Evolutionary conservation across 2,113 vertebrate species (phyloP).

Genomic region (Prietella phreatophila): DNA sequence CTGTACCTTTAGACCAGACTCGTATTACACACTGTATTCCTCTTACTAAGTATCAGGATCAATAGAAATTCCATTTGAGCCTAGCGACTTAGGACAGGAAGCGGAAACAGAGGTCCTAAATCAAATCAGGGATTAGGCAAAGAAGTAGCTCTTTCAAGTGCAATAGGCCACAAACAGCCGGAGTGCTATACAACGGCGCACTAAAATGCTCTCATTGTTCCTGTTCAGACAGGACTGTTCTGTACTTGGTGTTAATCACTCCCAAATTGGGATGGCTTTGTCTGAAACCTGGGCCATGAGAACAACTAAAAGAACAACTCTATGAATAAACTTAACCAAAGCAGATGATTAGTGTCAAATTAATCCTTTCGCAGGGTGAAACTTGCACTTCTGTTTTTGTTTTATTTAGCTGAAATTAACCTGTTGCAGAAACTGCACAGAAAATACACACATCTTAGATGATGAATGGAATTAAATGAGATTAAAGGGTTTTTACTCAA

Average conservation of each 20-base stretch:
- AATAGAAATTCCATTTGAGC: constrained; percentile 1
- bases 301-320: constrained; percentile 33
- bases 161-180: background rate
- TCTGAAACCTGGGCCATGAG: constrained; percentile 41
- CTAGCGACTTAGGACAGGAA: constrained; percentile 18
- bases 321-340: constrained; percentile 28
- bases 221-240: constrained; percentile 37
- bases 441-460: background rate
- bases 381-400: background rate
- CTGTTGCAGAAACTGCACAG: constrained; percentile 15
- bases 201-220: constrained; percentile 49
- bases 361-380: constrained; percentile 6
- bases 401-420: constrained; percentile 13
- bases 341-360: background rate
- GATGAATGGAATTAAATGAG: constrained; percentile 18
- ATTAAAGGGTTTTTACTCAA: background rate
- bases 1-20: background rate
- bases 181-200: background rate
- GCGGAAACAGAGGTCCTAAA: constrained; percentile 25
- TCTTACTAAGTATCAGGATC: background rate
- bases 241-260: constrained; percentile 42
- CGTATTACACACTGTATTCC: background rate
- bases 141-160: constrained; percentile 16
- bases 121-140: constrained; percentile 41
- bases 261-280: constrained; percentile 28